A percentile compares a stretch with the other conserved stretches of the same genome.
These are phyloP conservation scores for Xiphophorus maculatus DNA, from an alignment of 2,113 vertebrate species.

Conservation along the genomic window DNA sequence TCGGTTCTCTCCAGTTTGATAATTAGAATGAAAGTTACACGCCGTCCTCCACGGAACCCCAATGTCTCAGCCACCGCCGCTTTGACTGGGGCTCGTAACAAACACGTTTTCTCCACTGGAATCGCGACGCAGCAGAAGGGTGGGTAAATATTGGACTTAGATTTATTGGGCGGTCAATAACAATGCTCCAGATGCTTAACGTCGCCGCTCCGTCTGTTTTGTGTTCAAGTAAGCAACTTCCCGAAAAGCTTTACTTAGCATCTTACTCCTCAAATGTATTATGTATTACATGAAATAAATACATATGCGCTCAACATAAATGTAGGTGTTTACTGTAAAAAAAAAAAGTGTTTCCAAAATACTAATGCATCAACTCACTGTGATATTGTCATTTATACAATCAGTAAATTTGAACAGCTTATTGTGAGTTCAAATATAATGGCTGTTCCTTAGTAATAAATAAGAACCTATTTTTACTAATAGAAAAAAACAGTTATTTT, in stretches of 20 bases:
- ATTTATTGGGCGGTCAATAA: slow-evolving; percentile 15
- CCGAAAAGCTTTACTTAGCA: neutral
- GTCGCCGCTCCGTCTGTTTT: neutral
- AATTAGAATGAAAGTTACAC: slow-evolving; percentile 53
- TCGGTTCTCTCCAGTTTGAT: slow-evolving; percentile 38
- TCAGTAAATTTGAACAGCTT: no score
- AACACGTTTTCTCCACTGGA: slow-evolving; percentile 9
- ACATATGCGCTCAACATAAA: no score
- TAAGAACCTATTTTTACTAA: no score
- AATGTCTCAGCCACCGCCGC: slow-evolving; percentile 19
- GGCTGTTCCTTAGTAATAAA: no score
- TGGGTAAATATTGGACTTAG: neutral
- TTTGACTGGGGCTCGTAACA: slow-evolving; percentile 18
- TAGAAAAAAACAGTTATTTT: no score
- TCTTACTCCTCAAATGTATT: no score
- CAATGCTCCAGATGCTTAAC: neutral
- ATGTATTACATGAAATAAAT: no score
- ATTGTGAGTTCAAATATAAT: no score
- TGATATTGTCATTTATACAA: no score
- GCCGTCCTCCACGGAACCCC: slow-evolving; percentile 6
- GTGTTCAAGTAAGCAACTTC: neutral
- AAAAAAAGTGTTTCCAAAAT: no score
- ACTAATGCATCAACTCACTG: no score
- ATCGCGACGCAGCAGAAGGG: slow-evolving; percentile 3
- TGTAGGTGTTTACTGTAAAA: no score